Conservation (phyloP, 2,113 vertebrate species). For the Oenanthe oenanthe region DNA sequence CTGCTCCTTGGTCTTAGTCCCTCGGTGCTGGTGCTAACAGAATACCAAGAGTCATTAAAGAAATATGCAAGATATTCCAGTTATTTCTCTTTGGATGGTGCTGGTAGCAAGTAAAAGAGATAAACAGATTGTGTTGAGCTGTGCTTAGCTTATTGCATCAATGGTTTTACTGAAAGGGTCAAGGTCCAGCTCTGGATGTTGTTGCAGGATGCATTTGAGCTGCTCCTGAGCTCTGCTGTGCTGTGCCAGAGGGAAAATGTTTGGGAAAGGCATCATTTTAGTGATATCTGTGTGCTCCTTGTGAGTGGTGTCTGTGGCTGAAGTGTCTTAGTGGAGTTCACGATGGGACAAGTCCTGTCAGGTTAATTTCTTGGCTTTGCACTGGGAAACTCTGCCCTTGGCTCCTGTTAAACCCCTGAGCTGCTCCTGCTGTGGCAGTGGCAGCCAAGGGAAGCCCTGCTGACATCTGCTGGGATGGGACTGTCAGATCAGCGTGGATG, state of each 20-base stretch:
- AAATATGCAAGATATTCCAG: conserved; percentile 50
- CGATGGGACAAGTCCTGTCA: not conserved
- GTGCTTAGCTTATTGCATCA: not conserved
- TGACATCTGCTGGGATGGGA: not conserved
- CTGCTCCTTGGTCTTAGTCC: not conserved
- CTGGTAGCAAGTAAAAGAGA: conserved; percentile 4
- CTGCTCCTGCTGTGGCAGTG: not conserved
- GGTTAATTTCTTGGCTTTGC: not conserved
- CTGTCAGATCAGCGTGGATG: not conserved
- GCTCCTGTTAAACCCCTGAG: not conserved
- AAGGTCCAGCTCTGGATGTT: not conserved
- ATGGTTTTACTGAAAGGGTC: conserved; percentile 10
- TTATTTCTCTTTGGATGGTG: conserved; percentile 48
- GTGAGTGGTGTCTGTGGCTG: rapidly evolving
- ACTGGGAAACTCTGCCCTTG: not conserved
- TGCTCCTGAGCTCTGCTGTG: not conserved
- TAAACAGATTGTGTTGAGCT: not conserved
- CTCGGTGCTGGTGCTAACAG: not conserved
- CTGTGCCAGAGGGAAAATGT: not conserved
- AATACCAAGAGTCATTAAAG: conserved; percentile 3
- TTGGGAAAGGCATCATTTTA: not conserved
- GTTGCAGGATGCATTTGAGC: not conserved
- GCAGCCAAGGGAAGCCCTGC: not conserved
- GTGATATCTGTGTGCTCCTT: not conserved
- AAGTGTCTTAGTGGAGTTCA: not conserved